phyloP scores from a whole-genome alignment of 2,888 invertebrate species.

The Lepidonotus clava region DNA sequence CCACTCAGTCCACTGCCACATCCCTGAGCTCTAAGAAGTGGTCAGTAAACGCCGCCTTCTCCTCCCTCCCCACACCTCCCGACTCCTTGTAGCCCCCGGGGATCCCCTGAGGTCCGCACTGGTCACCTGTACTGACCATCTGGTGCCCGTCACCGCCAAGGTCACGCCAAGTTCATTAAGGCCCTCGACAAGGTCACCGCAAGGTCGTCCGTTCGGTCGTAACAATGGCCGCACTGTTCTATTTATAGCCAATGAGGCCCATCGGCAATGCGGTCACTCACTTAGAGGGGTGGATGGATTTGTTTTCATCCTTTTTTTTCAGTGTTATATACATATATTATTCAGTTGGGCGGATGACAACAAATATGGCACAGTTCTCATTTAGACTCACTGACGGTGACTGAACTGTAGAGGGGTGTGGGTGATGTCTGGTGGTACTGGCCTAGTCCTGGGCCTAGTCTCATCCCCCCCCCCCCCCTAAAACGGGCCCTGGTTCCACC shows the following conservation, averaged over 20 bases:
- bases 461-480: neutral
- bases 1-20: too few species aligned
- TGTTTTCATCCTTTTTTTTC: too few species aligned
- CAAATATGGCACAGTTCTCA: too few species aligned
- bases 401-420: neutral
- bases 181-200: neutral
- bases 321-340: too few species aligned
- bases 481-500: neutral
- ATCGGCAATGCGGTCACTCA: too few species aligned
- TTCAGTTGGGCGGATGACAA: too few species aligned
- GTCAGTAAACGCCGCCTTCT: too few species aligned
- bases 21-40: too few species aligned
- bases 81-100: neutral
- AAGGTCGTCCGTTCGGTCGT: neutral
- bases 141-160: conserved; percentile 24
- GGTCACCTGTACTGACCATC: neutral
- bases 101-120: neutral
- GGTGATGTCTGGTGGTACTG: neutral
- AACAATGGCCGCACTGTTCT: neutral
- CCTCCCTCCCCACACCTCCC: neutral
- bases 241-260: neutral
- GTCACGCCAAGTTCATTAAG: conserved; percentile 28
- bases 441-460: too few species aligned
- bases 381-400: too few species aligned
- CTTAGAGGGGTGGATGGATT: too few species aligned